Conservation (phyloP, 2,888 invertebrate species). For the Horisme vitalbata region DNA sequence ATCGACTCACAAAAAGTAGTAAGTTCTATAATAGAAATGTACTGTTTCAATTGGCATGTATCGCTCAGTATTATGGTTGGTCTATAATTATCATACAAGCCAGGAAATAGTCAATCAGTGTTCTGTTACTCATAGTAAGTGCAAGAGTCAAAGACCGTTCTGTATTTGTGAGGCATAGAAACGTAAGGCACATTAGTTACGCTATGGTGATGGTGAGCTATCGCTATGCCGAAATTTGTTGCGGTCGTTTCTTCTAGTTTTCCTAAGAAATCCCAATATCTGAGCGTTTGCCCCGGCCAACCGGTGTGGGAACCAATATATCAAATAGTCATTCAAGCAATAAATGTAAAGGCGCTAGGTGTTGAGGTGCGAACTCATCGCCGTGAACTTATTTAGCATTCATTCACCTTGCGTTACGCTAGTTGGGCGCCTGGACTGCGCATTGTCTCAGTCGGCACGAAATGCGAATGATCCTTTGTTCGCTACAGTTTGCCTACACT, state of each 20-base stretch:
- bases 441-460: slow-evolving; percentile 67
- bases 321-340: slow-evolving; percentile 28
- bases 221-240: slow-evolving; percentile 32
- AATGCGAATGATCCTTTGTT: slow-evolving; percentile 76
- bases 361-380: slow-evolving; percentile 42
- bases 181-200: slow-evolving; percentile 61
- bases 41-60: slow-evolving; percentile 48
- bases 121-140: slow-evolving; percentile 51
- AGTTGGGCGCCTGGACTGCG: slow-evolving; percentile 61
- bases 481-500: slow-evolving; percentile 66
- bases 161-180: slow-evolving; percentile 52
- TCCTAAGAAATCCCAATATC: slow-evolving; percentile 20
- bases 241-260: slow-evolving; percentile 40
- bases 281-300: slow-evolving; percentile 25
- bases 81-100: slow-evolving; percentile 46
- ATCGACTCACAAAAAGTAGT: slow-evolving; percentile 39
- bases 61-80: slow-evolving; percentile 43
- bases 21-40: slow-evolving; percentile 43
- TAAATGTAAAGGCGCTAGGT: slow-evolving; percentile 39
- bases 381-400: slow-evolving; percentile 69
- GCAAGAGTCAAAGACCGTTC: slow-evolving; percentile 65
- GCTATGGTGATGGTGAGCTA: slow-evolving; percentile 54
- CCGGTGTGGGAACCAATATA: slow-evolving; percentile 32
- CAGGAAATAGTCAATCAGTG: slow-evolving; percentile 60
- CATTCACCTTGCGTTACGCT: slow-evolving; percentile 77